Percentiles rank a stretch among this genome's conserved stretches.
Evolutionary conservation across 2,113 vertebrate genomes (phyloP).

Genomic region (Aspidoscelis tigris): DNA sequence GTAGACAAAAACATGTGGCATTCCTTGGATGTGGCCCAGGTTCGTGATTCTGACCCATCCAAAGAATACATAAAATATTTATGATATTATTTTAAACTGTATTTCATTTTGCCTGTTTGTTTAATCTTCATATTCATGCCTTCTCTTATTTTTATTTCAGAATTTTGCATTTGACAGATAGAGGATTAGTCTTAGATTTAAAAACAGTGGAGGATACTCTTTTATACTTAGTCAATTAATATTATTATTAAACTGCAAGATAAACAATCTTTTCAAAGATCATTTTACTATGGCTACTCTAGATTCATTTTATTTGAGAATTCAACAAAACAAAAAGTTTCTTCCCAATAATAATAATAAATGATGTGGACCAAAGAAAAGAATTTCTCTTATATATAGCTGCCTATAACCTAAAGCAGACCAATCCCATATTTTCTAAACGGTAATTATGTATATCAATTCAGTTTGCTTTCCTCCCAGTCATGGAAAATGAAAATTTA

Average conservation of each 20-base stretch:
- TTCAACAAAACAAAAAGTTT: too few relatives aligned
- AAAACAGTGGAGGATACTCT: not conserved
- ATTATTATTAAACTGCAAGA: not conserved
- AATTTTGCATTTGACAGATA: not conserved
- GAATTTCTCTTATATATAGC: too few relatives aligned
- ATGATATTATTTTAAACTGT: constrained; percentile 20
- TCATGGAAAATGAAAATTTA: not conserved
- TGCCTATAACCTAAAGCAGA: not conserved
- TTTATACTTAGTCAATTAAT: not conserved
- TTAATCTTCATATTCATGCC: constrained; percentile 38
- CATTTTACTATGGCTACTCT: too few relatives aligned
- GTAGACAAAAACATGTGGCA: not conserved
- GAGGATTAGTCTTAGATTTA: not conserved
- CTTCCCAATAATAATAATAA: too few relatives aligned
- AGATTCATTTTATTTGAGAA: too few relatives aligned
- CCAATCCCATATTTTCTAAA: not conserved
- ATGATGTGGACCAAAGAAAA: too few relatives aligned
- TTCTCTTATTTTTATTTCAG: constrained; percentile 32
- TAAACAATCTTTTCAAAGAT: too few relatives aligned
- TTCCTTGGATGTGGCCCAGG: too few relatives aligned
- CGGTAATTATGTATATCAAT: too few relatives aligned
- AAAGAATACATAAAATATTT: not conserved
- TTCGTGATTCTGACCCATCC: not conserved
- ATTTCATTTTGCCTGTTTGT: constrained; percentile 16
- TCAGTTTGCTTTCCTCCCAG: too few relatives aligned